Evolutionary conservation across 2,888 invertebrate species (phyloP).

Genomic region (Caenorhabditis plicata): DNA sequence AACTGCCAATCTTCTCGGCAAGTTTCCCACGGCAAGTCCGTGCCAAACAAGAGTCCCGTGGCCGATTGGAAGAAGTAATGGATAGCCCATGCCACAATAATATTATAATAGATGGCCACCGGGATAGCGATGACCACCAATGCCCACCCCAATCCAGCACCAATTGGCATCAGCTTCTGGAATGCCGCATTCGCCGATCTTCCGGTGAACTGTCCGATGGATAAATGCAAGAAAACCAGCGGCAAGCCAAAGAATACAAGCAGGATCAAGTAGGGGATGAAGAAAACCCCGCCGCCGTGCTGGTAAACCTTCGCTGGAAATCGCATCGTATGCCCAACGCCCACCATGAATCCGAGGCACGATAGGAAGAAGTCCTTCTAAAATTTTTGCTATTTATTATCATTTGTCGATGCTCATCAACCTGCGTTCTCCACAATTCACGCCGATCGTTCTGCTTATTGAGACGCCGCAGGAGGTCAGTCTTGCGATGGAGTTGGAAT

Average conservation of each 20-base stretch:
- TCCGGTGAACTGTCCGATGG: constrained; percentile 61
- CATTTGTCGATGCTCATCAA: background rate
- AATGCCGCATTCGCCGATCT: constrained; percentile 54
- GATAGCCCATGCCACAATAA: constrained; percentile 57
- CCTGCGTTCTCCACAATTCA: constrained; percentile 61
- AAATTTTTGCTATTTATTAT: background rate
- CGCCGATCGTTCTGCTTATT: constrained; percentile 46
- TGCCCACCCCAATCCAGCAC: constrained; percentile 64
- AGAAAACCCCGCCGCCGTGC: constrained; percentile 58
- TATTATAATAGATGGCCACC: constrained; percentile 62
- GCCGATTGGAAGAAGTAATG: constrained; percentile 62
- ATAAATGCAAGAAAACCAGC: constrained; percentile 58
- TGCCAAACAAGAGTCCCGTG: constrained; percentile 34
- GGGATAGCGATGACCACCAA: constrained; percentile 61
- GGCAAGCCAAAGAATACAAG: constrained; percentile 62
- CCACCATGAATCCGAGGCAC: constrained; percentile 62
- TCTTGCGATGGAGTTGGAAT: constrained; percentile 30
- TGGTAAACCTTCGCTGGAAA: constrained; percentile 62
- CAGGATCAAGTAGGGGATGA: constrained; percentile 60
- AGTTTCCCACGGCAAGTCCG: constrained; percentile 50
- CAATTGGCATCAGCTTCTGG: constrained; percentile 59
- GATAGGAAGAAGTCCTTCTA: constrained; percentile 62
- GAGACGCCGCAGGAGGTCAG: constrained; percentile 23
- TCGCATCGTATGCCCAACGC: constrained; percentile 60
- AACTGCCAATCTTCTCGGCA: constrained; percentile 56